Evolutionary conservation across 2,113 vertebrate species (phyloP), one percentile per base, ranked within the genome.

Genomic region (Dermatemys mawii): DNA sequence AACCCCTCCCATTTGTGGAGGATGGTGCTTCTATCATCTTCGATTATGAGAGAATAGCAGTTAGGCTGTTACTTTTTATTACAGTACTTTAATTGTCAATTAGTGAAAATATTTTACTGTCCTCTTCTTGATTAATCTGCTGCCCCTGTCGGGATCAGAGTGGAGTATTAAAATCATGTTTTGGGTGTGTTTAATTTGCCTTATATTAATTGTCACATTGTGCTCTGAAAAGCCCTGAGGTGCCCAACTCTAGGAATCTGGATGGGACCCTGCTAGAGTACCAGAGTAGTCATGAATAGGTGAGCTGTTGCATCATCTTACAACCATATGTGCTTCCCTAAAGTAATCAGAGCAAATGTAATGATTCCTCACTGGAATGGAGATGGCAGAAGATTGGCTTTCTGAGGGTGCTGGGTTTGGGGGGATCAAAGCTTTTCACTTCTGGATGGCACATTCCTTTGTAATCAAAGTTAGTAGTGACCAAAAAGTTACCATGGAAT

Each of bases 51-150:
- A 83, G 27, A 95, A 82, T 87, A 92, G 24, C 44, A 86, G 81
- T 87, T 91, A 86, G 81, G 22, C 90, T 93, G 81, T 49, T 90
- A 46, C 90, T 90, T 95, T 95, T 92, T 60, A 70, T 91, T 93
- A 90, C 46, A 60, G 60, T 26, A 79, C 44, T 92, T 93, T 93
- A 93, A 93, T 94, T 96, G 53, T 29, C 57, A 93, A 44, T 93
- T 83, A 9, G 54, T n/a, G 60, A 81, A 60, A 75, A 70, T 92
- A 50, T 88, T 95, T 88, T 16, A 86, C 83, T 76, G 54, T 70
- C 35, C 48, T 48, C 91, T 81, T 60, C 83, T 70, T 91, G 90
- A 78, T 41, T 81, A 49, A 84, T 21, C 86, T 84, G 54, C 57
- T 49, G 55, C 78, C 76, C 95, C 83, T 81, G 83, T 88, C 93